Percentiles rank a stretch among this genome's conserved stretches.
These are phyloP conservation scores for Neopelma chrysocephalum DNA, from an alignment of 2,797 vertebrate species.

Conservation along the genomic window DNA sequence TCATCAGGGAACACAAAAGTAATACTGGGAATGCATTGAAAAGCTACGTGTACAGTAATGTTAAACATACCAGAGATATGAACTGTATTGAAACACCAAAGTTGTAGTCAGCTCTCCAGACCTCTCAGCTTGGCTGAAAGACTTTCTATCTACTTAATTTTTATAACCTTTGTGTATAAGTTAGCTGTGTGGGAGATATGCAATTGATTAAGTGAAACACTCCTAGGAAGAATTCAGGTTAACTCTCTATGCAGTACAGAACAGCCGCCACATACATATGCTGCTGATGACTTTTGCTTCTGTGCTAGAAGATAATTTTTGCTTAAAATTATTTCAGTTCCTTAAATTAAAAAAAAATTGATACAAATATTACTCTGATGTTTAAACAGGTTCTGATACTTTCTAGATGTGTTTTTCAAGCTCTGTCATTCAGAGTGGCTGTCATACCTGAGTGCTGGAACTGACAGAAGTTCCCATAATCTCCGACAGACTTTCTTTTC, in stretches of 20 bases:
- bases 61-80: not conserved
- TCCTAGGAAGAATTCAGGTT: not conserved
- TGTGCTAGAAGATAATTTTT: not conserved
- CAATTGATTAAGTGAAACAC: not conserved
- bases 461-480: not conserved
- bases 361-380: not conserved
- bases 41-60: not conserved
- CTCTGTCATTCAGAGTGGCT: not conserved
- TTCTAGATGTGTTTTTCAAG: not conserved
- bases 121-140: not conserved
- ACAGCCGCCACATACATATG: not conserved
- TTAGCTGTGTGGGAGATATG: not conserved
- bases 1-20: not conserved
- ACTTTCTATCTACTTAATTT: not conserved
- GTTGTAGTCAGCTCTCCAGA: not conserved
- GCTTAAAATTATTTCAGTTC: not conserved
- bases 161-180: not conserved
- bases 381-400: not conserved
- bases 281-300: not conserved
- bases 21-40: not conserved
- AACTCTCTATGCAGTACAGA: not conserved
- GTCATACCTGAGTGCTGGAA: not conserved
- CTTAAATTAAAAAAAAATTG: not conserved
- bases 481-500: not conserved
- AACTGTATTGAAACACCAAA: not conserved